Conservation (phyloP, 2,888 invertebrate genomes). For the Aproaerema taeniolella region DNA sequence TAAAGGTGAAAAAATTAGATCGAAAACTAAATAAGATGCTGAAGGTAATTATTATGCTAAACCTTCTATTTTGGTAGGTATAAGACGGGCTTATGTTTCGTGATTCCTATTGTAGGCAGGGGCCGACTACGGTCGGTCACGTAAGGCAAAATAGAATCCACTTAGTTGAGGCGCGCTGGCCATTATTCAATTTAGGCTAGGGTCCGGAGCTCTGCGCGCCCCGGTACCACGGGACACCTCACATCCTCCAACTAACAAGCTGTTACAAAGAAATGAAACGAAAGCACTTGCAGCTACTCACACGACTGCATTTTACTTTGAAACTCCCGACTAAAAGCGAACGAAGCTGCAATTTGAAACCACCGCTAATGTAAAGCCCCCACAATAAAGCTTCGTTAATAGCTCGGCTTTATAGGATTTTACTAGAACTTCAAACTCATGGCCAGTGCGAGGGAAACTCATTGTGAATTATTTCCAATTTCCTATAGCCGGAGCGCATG, state of each 20-base stretch:
- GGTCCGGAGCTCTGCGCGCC: constrained; percentile 36
- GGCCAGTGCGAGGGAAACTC: neutral
- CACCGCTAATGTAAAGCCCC: neutral
- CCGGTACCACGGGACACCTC: constrained; percentile 24
- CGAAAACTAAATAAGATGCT: constrained; percentile 7
- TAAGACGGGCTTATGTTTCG: constrained; percentile 26
- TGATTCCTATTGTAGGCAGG: constrained; percentile 32
- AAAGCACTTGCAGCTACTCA: neutral
- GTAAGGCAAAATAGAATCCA: constrained; percentile 63
- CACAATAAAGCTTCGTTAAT: constrained; percentile 1
- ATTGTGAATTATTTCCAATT: constrained; percentile 7
- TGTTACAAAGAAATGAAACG: constrained; percentile 7
- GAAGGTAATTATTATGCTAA: constrained; percentile 9
- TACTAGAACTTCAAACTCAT: too few species aligned
- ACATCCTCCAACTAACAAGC: constrained; percentile 10
- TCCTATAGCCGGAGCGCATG: constrained; percentile 3
- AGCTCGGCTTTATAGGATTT: too few species aligned
- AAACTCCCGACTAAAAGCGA: constrained; percentile 1
- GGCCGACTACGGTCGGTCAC: constrained; percentile 36
- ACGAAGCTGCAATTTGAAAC: neutral
- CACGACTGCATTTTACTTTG: constrained; percentile 1
- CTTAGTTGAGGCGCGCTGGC: constrained; percentile 54
- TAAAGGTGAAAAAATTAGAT: constrained; percentile 4
- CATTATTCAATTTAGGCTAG: constrained; percentile 66
- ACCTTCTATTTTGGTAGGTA: constrained; percentile 17